Evolutionary conservation across 2,113 vertebrate genomes (phyloP).

Genomic region (Arenaria interpres): DNA sequence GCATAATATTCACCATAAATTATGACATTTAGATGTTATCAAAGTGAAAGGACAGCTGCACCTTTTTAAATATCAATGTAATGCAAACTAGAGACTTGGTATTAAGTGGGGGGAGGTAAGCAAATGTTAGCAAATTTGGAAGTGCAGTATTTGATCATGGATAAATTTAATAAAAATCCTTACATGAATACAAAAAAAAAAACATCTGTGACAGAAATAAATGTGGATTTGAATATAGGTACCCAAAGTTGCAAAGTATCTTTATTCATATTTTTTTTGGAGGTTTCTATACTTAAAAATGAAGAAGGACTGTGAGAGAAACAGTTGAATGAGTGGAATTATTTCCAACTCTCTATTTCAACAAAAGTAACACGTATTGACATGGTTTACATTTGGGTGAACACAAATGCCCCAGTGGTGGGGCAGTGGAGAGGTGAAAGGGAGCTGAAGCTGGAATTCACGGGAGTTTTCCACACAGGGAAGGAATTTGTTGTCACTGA

Average conservation of each 20-base stretch:
- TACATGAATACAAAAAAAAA: neutral
- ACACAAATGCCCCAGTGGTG: neutral
- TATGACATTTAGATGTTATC: conserved; percentile 16
- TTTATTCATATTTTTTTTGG: neutral
- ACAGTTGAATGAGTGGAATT: neutral
- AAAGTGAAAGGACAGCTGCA: conserved; percentile 2
- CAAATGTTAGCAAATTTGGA: neutral
- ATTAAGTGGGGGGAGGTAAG: neutral
- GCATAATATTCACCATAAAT: conserved; percentile 5
- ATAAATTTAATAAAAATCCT: neutral
- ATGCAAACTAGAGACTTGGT: neutral
- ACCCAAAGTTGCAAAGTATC: neutral
- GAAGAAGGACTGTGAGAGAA: neutral
- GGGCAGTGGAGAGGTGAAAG: neutral
- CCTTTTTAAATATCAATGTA: conserved; percentile 22
- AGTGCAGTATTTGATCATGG: neutral
- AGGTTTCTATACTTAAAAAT: neutral
- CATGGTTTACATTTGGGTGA: neutral
- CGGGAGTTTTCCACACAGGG: neutral
- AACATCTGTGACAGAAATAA: neutral
- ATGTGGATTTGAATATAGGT: neutral
- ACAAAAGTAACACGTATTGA: neutral
- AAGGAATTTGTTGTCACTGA: neutral
- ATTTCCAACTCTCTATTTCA: neutral
- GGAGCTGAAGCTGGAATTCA: neutral